These are phyloP conservation scores for Drosophila mayaguana DNA, from an alignment of 2,888 invertebrate genomes.

Conservation along the genomic window DNA sequence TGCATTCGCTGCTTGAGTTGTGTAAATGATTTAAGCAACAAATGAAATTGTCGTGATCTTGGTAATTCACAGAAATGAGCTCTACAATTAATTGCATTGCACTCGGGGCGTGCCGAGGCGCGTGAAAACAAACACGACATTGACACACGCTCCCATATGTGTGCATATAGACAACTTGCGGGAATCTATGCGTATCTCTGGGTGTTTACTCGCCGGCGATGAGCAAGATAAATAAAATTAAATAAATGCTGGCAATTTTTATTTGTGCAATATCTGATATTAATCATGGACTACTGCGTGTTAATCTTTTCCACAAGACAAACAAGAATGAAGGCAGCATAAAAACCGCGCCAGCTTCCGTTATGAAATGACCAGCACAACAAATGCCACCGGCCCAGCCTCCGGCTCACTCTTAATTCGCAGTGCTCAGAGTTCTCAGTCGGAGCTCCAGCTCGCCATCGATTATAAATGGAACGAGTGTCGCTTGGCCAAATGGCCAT, in stretches of 20 bases:
- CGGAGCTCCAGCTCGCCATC: background rate
- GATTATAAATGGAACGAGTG: constrained; percentile 39
- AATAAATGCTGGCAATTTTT: constrained; percentile 66
- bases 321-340: constrained; percentile 35
- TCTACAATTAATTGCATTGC: constrained; percentile 35
- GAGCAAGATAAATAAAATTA: constrained; percentile 47
- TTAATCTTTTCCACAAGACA: constrained; percentile 68
- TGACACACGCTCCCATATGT: constrained; percentile 37
- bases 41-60: constrained; percentile 26
- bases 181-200: constrained; percentile 19
- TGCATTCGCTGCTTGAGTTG: constrained; percentile 6
- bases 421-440: background rate
- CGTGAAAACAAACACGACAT: constrained; percentile 38
- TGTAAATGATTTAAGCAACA: constrained; percentile 19
- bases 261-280: constrained; percentile 69
- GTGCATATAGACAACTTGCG: constrained; percentile 9
- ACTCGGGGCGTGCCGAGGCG: constrained; percentile 24
- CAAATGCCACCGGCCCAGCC: constrained; percentile 29
- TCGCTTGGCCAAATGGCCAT: constrained; percentile 43
- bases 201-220: constrained; percentile 39
- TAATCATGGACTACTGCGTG: constrained; percentile 66
- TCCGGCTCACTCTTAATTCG: background rate
- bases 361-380: constrained; percentile 54
- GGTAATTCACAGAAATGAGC: constrained; percentile 25
- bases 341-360: constrained; percentile 55